Evolutionary conservation across 2,797 vertebrate species (phyloP).

Genomic region (Hipposideros larvatus): DNA sequence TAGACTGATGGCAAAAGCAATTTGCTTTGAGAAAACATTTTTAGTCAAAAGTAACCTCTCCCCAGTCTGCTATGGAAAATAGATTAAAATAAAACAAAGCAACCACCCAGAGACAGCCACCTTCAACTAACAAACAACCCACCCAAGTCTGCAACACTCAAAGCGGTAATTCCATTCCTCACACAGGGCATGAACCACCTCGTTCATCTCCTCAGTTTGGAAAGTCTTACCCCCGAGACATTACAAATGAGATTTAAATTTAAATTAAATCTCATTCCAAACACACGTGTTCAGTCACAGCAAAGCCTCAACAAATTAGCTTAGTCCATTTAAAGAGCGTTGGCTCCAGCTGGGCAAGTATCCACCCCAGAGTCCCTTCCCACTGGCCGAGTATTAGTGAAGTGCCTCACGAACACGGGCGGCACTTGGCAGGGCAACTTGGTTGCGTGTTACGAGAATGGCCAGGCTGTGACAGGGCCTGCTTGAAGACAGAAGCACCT

Average conservation of each 20-base stretch:
- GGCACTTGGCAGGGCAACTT: slow-evolving; percentile 15
- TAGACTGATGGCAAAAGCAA: slow-evolving; percentile 68
- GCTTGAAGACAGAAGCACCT: neutral
- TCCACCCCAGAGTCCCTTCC: slow-evolving; percentile 70
- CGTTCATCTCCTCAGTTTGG: slow-evolving; percentile 77
- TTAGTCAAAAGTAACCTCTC: slow-evolving; percentile 78
- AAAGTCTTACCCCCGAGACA: slow-evolving; percentile 85
- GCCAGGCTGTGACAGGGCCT: neutral
- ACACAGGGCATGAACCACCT: slow-evolving; percentile 71
- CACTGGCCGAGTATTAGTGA: slow-evolving; percentile 76
- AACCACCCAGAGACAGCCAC: neutral
- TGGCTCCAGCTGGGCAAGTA: slow-evolving; percentile 31
- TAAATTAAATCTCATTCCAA: slow-evolving; percentile 88
- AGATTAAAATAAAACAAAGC: slow-evolving; percentile 64
- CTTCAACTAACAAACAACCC: slow-evolving; percentile 35
- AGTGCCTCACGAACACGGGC: slow-evolving; percentile 36
- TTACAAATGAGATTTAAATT: slow-evolving; percentile 87
- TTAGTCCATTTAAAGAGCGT: slow-evolving; percentile 83
- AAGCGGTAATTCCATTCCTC: slow-evolving; percentile 76
- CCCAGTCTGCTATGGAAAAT: slow-evolving; percentile 79
- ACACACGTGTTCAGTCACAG: slow-evolving; percentile 85
- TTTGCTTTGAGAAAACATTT: slow-evolving; percentile 59
- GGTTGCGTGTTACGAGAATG: neutral
- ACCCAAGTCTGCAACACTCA: slow-evolving; percentile 72
- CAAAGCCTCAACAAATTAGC: slow-evolving; percentile 85